These are phyloP conservation scores for Meda fulgida DNA, from an alignment of 2,797 vertebrate genomes.

Conservation along the genomic window DNA sequence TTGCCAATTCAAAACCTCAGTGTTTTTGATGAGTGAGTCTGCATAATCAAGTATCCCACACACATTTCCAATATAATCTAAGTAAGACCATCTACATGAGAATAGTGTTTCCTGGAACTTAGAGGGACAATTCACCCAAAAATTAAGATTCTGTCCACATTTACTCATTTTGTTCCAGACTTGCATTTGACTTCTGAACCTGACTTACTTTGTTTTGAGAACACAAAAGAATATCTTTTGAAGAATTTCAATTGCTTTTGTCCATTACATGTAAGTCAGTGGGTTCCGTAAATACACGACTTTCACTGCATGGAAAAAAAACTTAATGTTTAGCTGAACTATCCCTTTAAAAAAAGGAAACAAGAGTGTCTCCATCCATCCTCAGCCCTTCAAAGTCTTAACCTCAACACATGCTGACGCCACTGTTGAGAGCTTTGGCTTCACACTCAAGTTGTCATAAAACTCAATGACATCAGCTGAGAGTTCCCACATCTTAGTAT, in stretches of 20 bases:
- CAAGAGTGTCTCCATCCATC: slow-evolving; percentile 27
- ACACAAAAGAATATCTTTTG: neutral
- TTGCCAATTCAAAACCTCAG: slow-evolving; percentile 16
- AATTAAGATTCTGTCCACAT: neutral
- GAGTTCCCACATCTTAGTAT: slow-evolving; percentile 54
- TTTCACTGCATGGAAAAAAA: neutral
- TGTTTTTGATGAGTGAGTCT: slow-evolving; percentile 21
- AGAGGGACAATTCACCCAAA: neutral
- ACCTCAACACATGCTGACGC: slow-evolving; percentile 14
- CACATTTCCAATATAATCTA: slow-evolving; percentile 7
- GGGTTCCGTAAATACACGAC: neutral
- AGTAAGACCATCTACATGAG: slow-evolving; percentile 38
- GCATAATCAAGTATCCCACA: slow-evolving; percentile 42
- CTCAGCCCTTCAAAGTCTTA: neutral
- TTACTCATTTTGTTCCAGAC: neutral
- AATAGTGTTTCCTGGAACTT: slow-evolving; percentile 38
- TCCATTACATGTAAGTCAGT: neutral
- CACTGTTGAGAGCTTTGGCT: slow-evolving; percentile 37
- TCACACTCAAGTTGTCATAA: slow-evolving; percentile 54
- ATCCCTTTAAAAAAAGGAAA: slow-evolving; percentile 8
- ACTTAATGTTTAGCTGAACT: neutral
- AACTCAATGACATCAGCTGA: slow-evolving; percentile 55
- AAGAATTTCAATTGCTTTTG: neutral
- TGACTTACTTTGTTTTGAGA: neutral
- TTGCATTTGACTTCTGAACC: neutral